Base-by-base conservation (phyloP, 2,797 vertebrate species). In the Centroberyx gerrardi region DNA sequence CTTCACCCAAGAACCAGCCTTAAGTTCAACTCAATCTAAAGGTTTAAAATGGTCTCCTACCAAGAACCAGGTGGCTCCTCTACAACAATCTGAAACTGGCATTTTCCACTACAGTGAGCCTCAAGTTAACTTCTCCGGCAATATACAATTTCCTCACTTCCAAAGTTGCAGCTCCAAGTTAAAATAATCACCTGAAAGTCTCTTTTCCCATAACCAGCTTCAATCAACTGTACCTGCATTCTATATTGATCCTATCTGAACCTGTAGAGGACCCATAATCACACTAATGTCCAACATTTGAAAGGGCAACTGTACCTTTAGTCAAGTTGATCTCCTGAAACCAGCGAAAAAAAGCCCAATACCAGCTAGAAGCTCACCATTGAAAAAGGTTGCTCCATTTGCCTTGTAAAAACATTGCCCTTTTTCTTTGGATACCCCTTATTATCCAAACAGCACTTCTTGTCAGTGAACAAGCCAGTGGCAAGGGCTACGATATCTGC, bases 331-430 rank as follows among this genome's bases (percentile, higher is more conserved):
- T 83, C 83, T 74, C 87, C 54, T 75, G 72, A 92, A 92, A 92
- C 91, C 93, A 93, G 92, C 90, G 90, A 76, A 58, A 74, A 40
- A 9, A 40, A 59, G 15, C 66, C 48, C 63, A 88, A 80, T 86
- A 91, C 88, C 93, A 93, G 92, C 92, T 87, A 84, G 72, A 90
- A 88, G 83, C 87, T 93, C 83, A 78, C 77, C 85, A 86, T 90
- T 82, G 82, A 83, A 78, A 89, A 85, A 66, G 65, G 87, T 85
- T 56, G 81, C 82, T 85, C 74, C 85, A 90, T 89, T 88, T 92
- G 88, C 90, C 88, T 92, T 93, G 85, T 87, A 75, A 84, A 78
- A 88, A 86, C 64, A 54, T 76, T 67, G 72, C 72, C 82, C 74
- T 52, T 78, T 71, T 80, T 70, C 46, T 83, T 78, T 81, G 88